phyloP scores from a whole-genome alignment of 1,140 invertebrate species.

The Brachionus calyciflorus region DNA sequence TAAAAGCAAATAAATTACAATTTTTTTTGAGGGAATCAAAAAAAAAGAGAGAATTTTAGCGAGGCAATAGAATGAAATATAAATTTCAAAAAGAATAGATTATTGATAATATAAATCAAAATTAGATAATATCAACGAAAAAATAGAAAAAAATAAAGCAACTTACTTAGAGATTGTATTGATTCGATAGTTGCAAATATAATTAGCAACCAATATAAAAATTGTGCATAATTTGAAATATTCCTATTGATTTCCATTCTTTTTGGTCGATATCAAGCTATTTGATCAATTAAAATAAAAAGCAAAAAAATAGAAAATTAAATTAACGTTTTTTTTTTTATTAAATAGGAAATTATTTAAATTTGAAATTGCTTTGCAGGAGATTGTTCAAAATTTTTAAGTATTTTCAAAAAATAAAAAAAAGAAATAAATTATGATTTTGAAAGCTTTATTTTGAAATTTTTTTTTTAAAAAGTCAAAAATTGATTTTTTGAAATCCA shows the following conservation, averaged over 20 bases:
- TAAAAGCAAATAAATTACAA: slow-evolving; percentile 16
- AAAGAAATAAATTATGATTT: slow-evolving; percentile 35
- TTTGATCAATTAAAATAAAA: too few species aligned
- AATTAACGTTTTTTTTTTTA: too few species aligned
- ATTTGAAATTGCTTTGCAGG: too few species aligned
- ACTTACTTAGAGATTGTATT: slow-evolving; percentile 33
- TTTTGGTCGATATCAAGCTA: too few species aligned
- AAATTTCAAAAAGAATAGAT: not conserved
- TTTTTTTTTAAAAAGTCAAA: not conserved
- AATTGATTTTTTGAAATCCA: not conserved
- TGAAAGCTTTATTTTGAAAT: slow-evolving; percentile 38
- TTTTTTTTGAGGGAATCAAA: not conserved
- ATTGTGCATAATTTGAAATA: slow-evolving; percentile 33
- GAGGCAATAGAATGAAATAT: not conserved
- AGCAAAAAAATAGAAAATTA: too few species aligned
- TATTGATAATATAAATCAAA: not conserved
- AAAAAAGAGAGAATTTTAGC: too few species aligned
- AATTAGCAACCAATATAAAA: not conserved
- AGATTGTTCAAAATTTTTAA: too few species aligned
- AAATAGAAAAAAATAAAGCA: not conserved
- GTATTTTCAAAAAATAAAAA: too few species aligned
- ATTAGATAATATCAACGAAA: too few species aligned
- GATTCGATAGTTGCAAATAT: not conserved
- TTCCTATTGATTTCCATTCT: not conserved
- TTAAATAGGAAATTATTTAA: too few species aligned